These are phyloP conservation scores for Rhynchopsitta pachyrhyncha DNA, from an alignment of 2,113 vertebrate species.

Conservation along the genomic window DNA sequence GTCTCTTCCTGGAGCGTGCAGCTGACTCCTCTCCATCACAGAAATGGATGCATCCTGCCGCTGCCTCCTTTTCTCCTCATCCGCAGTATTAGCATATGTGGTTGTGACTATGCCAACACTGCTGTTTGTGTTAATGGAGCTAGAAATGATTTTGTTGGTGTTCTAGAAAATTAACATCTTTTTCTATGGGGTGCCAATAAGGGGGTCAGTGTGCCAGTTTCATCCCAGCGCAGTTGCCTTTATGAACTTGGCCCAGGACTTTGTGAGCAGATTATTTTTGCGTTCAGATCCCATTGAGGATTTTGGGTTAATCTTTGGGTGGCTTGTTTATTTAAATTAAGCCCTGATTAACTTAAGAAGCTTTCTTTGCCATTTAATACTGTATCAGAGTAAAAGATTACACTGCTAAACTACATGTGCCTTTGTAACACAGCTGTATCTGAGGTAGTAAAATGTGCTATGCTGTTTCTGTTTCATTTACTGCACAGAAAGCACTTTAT, in stretches of 20 bases:
- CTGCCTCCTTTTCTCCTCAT: not conserved
- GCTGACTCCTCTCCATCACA: not conserved
- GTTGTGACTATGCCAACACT: not conserved
- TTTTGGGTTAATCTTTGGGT: slow-evolving; percentile 8
- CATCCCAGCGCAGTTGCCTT: not conserved
- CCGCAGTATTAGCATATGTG: not conserved
- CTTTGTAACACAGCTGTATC: not conserved
- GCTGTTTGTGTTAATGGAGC: not conserved
- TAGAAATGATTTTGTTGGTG: not conserved
- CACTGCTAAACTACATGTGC: not conserved
- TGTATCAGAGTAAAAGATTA: slow-evolving; percentile 24
- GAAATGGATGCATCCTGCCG: not conserved
- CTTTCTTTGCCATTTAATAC: slow-evolving; percentile 31
- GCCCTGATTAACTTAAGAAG: slow-evolving; percentile 43
- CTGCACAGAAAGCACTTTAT: not conserved
- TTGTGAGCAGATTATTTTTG: not conserved
- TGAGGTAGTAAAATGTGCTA: not conserved
- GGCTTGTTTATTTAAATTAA: slow-evolving; percentile 50
- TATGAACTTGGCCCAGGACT: not conserved
- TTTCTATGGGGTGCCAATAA: not conserved
- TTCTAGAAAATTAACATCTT: not conserved
- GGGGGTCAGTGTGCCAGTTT: not conserved
- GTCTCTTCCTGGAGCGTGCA: not conserved
- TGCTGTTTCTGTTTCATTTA: not conserved
- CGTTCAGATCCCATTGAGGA: not conserved